Conservation (phyloP, 1,140 invertebrate genomes). For the Hypothenemus hampei region DNA sequence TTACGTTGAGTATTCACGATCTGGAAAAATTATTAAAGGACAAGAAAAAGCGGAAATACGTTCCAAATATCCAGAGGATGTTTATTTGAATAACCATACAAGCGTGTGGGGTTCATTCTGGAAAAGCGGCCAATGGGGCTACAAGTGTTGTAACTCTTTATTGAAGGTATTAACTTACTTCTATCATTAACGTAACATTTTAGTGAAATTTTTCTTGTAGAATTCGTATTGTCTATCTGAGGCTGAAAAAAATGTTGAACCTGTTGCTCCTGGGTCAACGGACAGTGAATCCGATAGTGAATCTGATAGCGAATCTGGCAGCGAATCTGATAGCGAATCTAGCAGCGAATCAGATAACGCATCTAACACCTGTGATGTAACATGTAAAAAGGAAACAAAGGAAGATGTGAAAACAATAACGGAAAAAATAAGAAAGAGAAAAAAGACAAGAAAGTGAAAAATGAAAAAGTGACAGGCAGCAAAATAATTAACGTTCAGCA, state of each 20-base stretch:
- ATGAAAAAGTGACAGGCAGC: slow-evolving; percentile 56
- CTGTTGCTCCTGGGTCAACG: not conserved
- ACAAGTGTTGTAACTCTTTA: slow-evolving; percentile 91
- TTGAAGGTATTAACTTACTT: slow-evolving; percentile 85
- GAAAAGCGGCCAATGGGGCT: slow-evolving; percentile 90
- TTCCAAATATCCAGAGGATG: slow-evolving; percentile 94
- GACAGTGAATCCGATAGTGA: not conserved
- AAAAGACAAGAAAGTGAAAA: slow-evolving; percentile 66
- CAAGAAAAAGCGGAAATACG: slow-evolving; percentile 80
- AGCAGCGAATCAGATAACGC: not conserved
- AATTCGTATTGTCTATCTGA: slow-evolving; percentile 86
- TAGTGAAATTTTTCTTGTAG: slow-evolving; percentile 42
- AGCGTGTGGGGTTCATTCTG: slow-evolving; percentile 95
- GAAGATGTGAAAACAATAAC: slow-evolving; percentile 27
- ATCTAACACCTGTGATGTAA: not conserved
- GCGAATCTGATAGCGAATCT: not conserved
- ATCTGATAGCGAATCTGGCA: not conserved
- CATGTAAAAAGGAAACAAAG: not conserved
- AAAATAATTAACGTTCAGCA: slow-evolving; percentile 56
- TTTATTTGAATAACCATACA: slow-evolving; percentile 87
- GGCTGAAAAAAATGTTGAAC: slow-evolving; percentile 55
- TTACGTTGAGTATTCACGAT: slow-evolving; percentile 93
- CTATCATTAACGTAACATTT: too few relatives aligned
- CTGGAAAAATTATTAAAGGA: slow-evolving; percentile 80
- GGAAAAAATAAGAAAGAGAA: slow-evolving; percentile 53